phyloP scores from a whole-genome alignment of 23 tunicate genomes.

The Oikopleura albicans region DNA sequence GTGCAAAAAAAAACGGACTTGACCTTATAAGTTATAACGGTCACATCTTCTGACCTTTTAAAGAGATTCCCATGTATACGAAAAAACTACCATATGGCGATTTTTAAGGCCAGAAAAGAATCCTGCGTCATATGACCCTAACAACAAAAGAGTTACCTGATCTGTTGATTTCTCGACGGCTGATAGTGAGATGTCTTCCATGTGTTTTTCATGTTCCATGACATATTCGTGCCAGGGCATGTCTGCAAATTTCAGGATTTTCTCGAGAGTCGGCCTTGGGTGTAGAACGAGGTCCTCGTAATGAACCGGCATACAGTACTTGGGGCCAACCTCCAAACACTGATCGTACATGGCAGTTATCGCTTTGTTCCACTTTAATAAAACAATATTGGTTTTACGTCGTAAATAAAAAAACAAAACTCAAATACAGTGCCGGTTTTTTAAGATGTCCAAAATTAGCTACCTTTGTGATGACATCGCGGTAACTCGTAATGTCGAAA shows the following conservation, averaged over 20 bases:
- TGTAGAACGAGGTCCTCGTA: slow-evolving; percentile 44
- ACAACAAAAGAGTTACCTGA: slow-evolving; percentile 24
- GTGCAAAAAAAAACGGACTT: too few relatives aligned
- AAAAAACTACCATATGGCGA: too few relatives aligned
- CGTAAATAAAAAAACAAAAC: neutral
- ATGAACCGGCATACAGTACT: slow-evolving; percentile 22
- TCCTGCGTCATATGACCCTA: too few relatives aligned
- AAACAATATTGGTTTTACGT: neutral
- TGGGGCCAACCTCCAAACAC: slow-evolving; percentile 18
- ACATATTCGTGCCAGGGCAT: slow-evolving; percentile 53
- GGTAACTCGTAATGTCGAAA: slow-evolving; percentile 21
- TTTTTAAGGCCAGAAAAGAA: too few relatives aligned
- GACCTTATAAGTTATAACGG: too few relatives aligned
- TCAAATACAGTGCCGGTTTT: neutral
- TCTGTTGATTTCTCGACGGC: slow-evolving; percentile 88
- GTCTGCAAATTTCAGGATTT: slow-evolving; percentile 37
- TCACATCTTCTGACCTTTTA: too few relatives aligned
- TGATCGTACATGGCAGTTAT: slow-evolving; percentile 16
- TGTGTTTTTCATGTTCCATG: slow-evolving; percentile 63
- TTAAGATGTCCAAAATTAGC: neutral
- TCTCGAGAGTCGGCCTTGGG: slow-evolving; percentile 34
- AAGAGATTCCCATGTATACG: too few relatives aligned
- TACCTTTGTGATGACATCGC: slow-evolving; percentile 16
- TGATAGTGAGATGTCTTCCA: slow-evolving; percentile 60
- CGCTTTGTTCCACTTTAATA: slow-evolving; percentile 8